A percentile compares a stretch with the other conserved stretches of the same genome.
These are phyloP conservation scores for Anaspis maculata DNA, from an alignment of 2,888 invertebrate species.

Conservation along the genomic window DNA sequence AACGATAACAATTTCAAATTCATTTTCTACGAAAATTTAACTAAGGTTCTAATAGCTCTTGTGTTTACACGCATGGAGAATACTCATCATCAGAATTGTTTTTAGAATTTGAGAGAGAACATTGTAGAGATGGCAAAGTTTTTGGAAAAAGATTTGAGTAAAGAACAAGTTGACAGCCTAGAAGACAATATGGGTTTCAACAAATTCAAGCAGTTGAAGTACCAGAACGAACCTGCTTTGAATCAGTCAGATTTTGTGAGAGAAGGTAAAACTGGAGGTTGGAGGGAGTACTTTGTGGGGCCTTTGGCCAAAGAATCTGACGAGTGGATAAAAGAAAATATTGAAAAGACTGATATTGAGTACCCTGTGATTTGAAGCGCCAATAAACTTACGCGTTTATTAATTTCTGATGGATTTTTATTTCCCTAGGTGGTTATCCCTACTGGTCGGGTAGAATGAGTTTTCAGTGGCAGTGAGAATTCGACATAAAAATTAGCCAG, in stretches of 20 bases:
- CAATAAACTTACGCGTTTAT: too few relatives aligned
- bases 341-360: not conserved
- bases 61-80: too few relatives aligned
- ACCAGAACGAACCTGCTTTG: not conserved
- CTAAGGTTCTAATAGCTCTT: too few relatives aligned
- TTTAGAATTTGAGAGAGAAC: not conserved
- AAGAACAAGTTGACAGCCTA: not conserved
- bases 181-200: not conserved
- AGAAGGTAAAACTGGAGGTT: not conserved
- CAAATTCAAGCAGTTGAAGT: not conserved
- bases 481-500: too few relatives aligned
- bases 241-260: not conserved
- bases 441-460: too few relatives aligned
- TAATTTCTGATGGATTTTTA: too few relatives aligned
- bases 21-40: not conserved
- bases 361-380: too few relatives aligned
- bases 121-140: not conserved
- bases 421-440: too few relatives aligned
- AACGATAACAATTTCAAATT: not conserved
- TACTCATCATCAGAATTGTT: too few relatives aligned
- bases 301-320: not conserved
- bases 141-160: not conserved
- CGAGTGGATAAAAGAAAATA: not conserved
- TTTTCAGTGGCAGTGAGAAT: too few relatives aligned
- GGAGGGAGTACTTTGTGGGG: not conserved